Conservation (phyloP, 2,797 vertebrate species). For the Gadopsis marmoratus region DNA sequence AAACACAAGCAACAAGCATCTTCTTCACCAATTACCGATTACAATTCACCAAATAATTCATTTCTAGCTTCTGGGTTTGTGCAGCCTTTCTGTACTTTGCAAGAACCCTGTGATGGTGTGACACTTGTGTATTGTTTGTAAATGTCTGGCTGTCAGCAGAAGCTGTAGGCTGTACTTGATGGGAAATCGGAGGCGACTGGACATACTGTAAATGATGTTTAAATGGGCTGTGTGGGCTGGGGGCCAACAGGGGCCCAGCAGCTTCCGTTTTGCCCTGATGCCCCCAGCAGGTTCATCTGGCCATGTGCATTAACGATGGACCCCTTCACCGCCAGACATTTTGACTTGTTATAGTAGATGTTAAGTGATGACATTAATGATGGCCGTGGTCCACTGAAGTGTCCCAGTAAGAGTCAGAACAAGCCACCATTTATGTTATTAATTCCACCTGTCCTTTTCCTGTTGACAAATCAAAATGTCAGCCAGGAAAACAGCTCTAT, state of each 20-base stretch:
- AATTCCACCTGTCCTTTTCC: slow-evolving; percentile 7
- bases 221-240: not conserved
- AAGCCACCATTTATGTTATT: not conserved
- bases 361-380: slow-evolving; percentile 20
- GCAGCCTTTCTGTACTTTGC: not conserved
- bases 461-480: not conserved
- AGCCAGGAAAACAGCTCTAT: not conserved
- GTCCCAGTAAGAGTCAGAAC: slow-evolving; percentile 15
- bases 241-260: not conserved
- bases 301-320: not conserved
- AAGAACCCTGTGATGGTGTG: not conserved
- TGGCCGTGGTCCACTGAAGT: slow-evolving; percentile 14
- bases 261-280: not conserved
- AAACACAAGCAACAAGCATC: no score
- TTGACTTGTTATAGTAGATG: slow-evolving; percentile 16
- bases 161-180: not conserved
- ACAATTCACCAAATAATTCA: no score
- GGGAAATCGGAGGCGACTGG: not conserved
- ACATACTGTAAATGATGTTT: not conserved
- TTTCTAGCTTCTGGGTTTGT: no score
- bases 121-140: not conserved
- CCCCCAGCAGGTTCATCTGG: not conserved
- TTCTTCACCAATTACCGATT: no score
- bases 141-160: not conserved
- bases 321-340: not conserved